Evolutionary conservation across 2,888 invertebrate species (phyloP).

Genomic region (Odontothrips loti): DNA sequence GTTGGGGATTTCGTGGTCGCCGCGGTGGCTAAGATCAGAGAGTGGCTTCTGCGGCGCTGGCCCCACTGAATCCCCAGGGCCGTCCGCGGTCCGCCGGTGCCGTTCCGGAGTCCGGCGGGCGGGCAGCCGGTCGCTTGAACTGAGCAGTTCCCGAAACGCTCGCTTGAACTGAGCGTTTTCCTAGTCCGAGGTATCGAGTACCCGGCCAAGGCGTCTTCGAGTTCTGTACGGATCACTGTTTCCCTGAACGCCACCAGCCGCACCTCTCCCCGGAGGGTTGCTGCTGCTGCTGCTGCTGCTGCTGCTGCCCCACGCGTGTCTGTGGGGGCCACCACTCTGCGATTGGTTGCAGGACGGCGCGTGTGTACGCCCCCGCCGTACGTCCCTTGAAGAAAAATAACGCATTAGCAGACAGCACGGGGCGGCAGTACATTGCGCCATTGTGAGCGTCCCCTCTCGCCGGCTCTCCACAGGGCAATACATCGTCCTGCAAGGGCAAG

Average conservation of each 20-base stretch:
- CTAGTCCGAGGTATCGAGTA: too few species aligned
- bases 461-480: constrained; percentile 19
- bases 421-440: not conserved
- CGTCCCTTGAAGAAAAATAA: constrained; percentile 7
- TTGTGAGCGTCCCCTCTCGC: constrained; percentile 6
- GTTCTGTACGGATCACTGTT: too few species aligned
- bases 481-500: not conserved
- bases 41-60: not conserved
- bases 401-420: constrained; percentile 19
- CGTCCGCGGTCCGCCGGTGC: not conserved
- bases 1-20: not conserved
- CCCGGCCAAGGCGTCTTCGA: too few species aligned
- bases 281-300: too few species aligned
- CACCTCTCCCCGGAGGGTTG: too few species aligned
- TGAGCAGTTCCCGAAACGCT: too few species aligned
- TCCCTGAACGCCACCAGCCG: too few species aligned
- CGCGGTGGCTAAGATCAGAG: not conserved
- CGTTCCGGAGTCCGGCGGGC: not conserved
- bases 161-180: too few species aligned
- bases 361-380: not conserved
- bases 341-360: too few species aligned
- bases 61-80: not conserved
- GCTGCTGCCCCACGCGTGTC: too few species aligned
- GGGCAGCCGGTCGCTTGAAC: too few species aligned
- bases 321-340: too few species aligned